Evolutionary conservation across 2,888 invertebrate species (phyloP), one percentile per base, ranked within the genome.

Genomic region (Nasonia oneida): DNA sequence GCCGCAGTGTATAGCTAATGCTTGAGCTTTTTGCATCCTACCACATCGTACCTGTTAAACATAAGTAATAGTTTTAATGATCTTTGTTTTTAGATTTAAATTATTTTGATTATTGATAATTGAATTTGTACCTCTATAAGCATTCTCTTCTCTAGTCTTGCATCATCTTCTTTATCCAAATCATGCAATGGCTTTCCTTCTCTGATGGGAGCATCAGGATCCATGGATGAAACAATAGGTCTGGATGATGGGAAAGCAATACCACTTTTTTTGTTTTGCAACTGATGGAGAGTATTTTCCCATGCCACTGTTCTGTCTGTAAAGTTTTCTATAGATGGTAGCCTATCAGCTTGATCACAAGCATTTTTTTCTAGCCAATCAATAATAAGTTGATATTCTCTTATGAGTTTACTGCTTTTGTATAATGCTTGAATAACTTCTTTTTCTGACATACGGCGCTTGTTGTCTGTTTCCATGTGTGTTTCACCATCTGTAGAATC

Each of bases 281-380:
- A 92, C 90, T 97, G 96, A 93, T 97, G 97, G 33, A 98, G 94
- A 2, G 98, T 98, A 92, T 98, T 98, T 92, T 98, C 98, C 98
- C 98, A 98, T 50, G 97, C 97, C 74, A 97, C 95, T 81, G 97
- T 96, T 90, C 95, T 95, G 92, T 98, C 98, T 50, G 97, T 96
- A 91, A 97, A 98, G 90, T 97, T 96, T 84, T 96, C 95, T 15
- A 96, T 94, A 85, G 95, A 94, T 61, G 94, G 93, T 83, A 92
- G 88, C 91, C 90, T 90, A 81, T 92, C 90, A 5, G 94, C 93
- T 64, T 94, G 94, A 88, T 96, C 96, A 10, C 95, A 93, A 29
- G 97, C 97, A 92, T 96, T 97, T 64, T 96, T 95, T 93, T 99
- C 99, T 81, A 99, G 93, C 99, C 99, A 99, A 93, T 98, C 98